Evolutionary conservation across 2,797 vertebrate genomes (phyloP), one percentile per base, ranked within the genome.

Genomic region (Harpagifer antarcticus): DNA sequence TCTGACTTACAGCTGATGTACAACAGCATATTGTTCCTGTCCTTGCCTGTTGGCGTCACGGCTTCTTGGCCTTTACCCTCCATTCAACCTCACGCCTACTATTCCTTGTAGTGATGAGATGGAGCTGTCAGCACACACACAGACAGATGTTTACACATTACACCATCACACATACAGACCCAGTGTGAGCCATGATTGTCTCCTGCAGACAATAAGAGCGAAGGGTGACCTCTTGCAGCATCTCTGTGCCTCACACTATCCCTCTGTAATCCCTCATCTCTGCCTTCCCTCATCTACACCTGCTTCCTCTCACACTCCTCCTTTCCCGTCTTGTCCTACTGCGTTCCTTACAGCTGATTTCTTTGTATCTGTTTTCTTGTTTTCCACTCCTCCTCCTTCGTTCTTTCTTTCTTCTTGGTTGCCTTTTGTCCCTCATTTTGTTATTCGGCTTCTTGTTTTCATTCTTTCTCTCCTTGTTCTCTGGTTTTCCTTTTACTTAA

Each of bases 101-200:
- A 49, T 78, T 81, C 47, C 60, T 83, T 60, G 68, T 71, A 43
- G 63, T 56, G 74, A 78, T 52, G 69, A 76, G 62, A 72, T 50
- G n/a, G 60, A 81, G 14, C 83, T 79, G 64, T 78, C 72, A 72
- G 17, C 70, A 15, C 70, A 50, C n/a, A 64, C 60, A 20, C 20
- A 20, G 20, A 20, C 20, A 20, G 84, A 88, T 82, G 83, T 74
- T 74, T 76, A 70, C 83, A 76, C 88, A 83, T 90, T 84, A 89
- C 88, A 78, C 60, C 86, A 86, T 87, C 78, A 69, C 79, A 83
- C 84, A 57, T 68, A 80, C 74, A 79, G 67, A 64, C 71, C 78
- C 54, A 40, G 68, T 88, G 74, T 87, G 83, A 85, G 83, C 83
- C 79, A 74, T 85, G 76, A 92, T 93, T 93, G 90, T 92, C 84